phyloP scores from a whole-genome alignment of 2,888 invertebrate genomes.

The Hoplodrina blanda region DNA sequence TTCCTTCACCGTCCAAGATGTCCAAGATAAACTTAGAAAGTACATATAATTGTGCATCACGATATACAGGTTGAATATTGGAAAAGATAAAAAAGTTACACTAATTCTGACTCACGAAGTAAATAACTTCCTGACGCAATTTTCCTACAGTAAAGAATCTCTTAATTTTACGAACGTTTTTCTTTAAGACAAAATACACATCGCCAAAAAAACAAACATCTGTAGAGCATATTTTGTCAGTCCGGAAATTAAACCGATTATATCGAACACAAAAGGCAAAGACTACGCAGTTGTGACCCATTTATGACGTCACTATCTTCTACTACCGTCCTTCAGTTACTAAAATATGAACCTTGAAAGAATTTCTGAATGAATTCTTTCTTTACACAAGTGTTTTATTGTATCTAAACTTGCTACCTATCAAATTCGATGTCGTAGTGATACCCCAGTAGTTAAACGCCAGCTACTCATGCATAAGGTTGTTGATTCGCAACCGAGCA shows the following conservation, averaged over 20 bases:
- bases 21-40: no score
- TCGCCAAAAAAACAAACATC: conserved; percentile 18
- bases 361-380: not conserved
- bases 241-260: conserved; percentile 14
- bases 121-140: no score
- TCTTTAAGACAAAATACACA: not conserved
- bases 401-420: no score
- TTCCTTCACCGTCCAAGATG: no score
- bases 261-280: conserved; percentile 12
- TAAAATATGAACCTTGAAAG: not conserved
- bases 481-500: no score
- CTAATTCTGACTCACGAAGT: no score
- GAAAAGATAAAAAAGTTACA: not conserved
- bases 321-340: not conserved
- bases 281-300: not conserved
- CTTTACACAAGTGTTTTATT: conserved; percentile 4
- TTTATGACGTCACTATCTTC: not conserved
- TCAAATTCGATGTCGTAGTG: no score
- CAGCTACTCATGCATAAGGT: no score
- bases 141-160: no score
- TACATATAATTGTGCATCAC: no score
- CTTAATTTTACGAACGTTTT: not conserved
- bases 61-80: not conserved
- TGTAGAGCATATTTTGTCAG: conserved; percentile 9
- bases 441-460: no score